Base-by-base conservation (phyloP, 2,888 invertebrate genomes). In the Kryphioiulus occultus region DNA sequence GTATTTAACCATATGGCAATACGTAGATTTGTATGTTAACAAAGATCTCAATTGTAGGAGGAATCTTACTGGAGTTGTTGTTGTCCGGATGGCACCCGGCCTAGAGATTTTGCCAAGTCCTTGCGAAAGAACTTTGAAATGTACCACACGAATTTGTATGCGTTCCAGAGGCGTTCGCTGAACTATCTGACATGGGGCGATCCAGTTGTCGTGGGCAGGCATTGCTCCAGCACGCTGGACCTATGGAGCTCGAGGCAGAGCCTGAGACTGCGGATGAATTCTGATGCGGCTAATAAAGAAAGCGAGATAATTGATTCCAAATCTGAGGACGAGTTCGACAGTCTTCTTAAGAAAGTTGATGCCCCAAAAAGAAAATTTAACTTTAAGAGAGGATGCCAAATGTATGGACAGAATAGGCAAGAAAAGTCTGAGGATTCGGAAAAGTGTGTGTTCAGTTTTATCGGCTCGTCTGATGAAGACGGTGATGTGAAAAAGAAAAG, bases 81-180 rank as follows among this genome's bases (percentile, higher is more conserved):
- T 26, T 68, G 68, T 68, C 68, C 68, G 0, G 35, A 85, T n/a
- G 85, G 85, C 19, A 85, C n/a, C 17, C 35, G 3, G n/a, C 39
- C 85, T 26, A 42, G 15, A 42, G 22, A 42, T 42, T 85, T 42
- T 42, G 35, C 85, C 85, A 85, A n/a, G 17, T 39, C 42, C 19
- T 10, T 32, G 39, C 19, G 42, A 3, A 32, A 44, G 22, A 39
- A 53, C 22, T 86, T 86, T 17, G 86, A 86, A 2, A 39, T 12
- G 39, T 85, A 85, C 42, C 42, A 85, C 44, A 15, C 12, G 22
- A 17, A 85, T 42, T 44, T 59, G 53, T 59, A 86, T 26, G n/a
- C 19, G 9, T 19, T 68, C 17, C 86, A 86, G 32, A 53, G 78
- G 42, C 39, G 32, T 10, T 86, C 86, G n/a, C 32, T 68, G 35